A percentile compares a stretch with the other conserved stretches of the same genome.
Conservation (phyloP, 2,888 invertebrate species). For the Pheosia gnoma region DNA sequence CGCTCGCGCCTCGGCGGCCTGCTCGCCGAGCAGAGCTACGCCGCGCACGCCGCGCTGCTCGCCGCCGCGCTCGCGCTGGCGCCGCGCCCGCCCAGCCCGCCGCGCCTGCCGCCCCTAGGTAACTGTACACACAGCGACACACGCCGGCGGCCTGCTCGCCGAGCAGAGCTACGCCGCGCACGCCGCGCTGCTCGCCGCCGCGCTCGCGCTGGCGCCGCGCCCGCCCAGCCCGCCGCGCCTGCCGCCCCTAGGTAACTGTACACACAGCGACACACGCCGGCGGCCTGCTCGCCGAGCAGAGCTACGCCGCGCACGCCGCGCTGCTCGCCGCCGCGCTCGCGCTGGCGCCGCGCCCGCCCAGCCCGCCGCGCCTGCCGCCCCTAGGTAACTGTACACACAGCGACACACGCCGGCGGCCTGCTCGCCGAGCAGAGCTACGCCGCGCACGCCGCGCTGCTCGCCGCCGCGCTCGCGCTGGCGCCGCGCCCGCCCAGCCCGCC, state of each 20-base stretch:
- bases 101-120: conserved; percentile 41
- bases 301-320: too few species aligned
- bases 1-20: conserved; percentile 58
- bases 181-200: background rate
- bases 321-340: too few species aligned
- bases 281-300: too few species aligned
- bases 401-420: too few species aligned
- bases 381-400: too few species aligned
- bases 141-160: background rate
- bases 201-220: conserved; percentile 6
- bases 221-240: conserved; percentile 6
- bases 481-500: too few species aligned
- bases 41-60: conserved; percentile 55
- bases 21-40: conserved; percentile 55
- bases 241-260: background rate
- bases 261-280: background rate
- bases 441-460: too few species aligned
- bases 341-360: too few species aligned
- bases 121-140: conserved; percentile 7
- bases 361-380: too few species aligned
- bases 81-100: conserved; percentile 44
- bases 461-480: too few species aligned
- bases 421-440: too few species aligned
- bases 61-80: conserved; percentile 45
- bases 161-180: background rate